Base-by-base conservation (phyloP, 2,888 invertebrate species). In the Cephalotes varians region DNA sequence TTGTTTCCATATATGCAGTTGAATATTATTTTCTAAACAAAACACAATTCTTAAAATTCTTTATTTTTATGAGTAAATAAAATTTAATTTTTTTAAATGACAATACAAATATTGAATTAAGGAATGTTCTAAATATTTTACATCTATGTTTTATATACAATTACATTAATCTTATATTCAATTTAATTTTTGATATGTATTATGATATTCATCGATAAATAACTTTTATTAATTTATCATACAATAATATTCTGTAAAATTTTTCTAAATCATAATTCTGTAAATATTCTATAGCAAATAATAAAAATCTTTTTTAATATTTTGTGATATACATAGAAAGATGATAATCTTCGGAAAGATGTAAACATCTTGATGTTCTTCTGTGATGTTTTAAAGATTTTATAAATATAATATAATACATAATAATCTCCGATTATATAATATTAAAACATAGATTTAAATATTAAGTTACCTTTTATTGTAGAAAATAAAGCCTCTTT, bases 401-500 rank as follows among this genome's bases (percentile, higher is more conserved):
- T 34, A 56, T 31, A 40, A 65, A 28, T 49, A 37, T 18, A 37
- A 37, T 37, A 60, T 21, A n/a, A 25, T 18, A 18, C 15, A 54
- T 25, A 34, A 40, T 31, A 37, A 62, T 51, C 12, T 37, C 15
- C 44, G 4, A 60, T 37, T 54, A 37, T 15, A 37, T 56, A n/a
- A 21, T 21, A 51, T 51, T 15, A 62, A 21, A 76, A 54, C 28
- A 67, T 10, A 34, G 0, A 77, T 34, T 21, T 37, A 56, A 31
- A 54, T 40, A 37, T 76, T 65, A 40, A 28, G 25, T 86, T 88
- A 88, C 88, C 88, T 88, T 82, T 88, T 25, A 76, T 83, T 51
- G 21, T 44, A 40, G 85, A 69, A 64, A 56, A 18, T 69, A 65
- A 31, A 77, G 76, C n/a, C 62, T 81, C 60, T 88, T 34, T 82